Evolutionary conservation across 2,113 vertebrate genomes (phyloP), one percentile per base, ranked within the genome.

Genomic region (Coracopsis vasa): DNA sequence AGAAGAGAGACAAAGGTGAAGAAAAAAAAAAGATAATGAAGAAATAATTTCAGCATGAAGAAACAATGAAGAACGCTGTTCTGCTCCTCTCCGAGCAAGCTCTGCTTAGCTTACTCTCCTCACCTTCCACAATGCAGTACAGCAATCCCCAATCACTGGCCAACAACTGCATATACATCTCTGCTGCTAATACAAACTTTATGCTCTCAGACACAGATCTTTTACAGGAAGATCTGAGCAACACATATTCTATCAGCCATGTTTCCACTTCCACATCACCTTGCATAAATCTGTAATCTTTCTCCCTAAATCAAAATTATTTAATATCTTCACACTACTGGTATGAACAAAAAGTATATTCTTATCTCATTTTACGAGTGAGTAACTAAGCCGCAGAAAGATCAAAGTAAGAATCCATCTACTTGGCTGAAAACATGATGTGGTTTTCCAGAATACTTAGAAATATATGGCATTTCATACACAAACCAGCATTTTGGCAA

Each of bases 91-190:
- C 0, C 0, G 29, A 65, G 45, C 19, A 80, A 80, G 11, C 28
- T 45, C 70, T 44, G 42, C n/a, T 92, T 58, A 58, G 61, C 35
- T 39, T 41, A 13, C 41, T 48, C 33, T 80, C 21, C 21, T 82
- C 3, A 7, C 53, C 20, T 54, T 44, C 47, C 27, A 11, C 28
- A 19, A 0, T 8, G 54, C 21, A 13, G 16, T 15, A 50, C 1
- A 2, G 16, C 39, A 69, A 7, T 4, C 33, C 10, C 65, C 27
- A 15, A 8, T 51, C 50, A 28, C 25, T 4, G 20, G 44, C 1
- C 11, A 74, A 42, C 0, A 0, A 20, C 1, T 12, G 19, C 31
- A 0, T 7, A 12, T 17, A 4, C 3, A 6, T 31, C 39, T 48
- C n/a, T 13, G 27, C 37, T 0, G 6, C 54, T 54, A 58, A 62